Evolutionary conservation across 1,140 invertebrate genomes (phyloP), one percentile per base, ranked within the genome.

Genomic region (Araneus ventricosus): DNA sequence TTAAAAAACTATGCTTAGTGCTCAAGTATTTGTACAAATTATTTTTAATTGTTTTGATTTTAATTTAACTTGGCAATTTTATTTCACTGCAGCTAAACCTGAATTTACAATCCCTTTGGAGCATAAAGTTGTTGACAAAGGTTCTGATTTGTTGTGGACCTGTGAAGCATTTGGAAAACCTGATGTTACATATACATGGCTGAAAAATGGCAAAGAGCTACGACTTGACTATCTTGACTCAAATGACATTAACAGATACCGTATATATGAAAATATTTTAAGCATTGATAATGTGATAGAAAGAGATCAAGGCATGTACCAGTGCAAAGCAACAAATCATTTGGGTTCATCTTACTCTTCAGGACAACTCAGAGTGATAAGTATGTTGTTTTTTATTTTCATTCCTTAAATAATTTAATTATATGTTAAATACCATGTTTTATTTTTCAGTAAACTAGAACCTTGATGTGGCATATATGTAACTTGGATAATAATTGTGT

Each of bases 81-180:
- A 63, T 94, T 94, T 94, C 82, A 94, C 95, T 95, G 84, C 93
- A 97, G 98, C 98, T 93, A 97, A 97, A 93, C 99, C 99, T 6
- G 98, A 98, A 95, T 99, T 99, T 94, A 98, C 98, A 0, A 98
- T 99, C 94, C 98, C 98, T 0, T 95, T 99, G 0, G 96, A 96
- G 45, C 97, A 99, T 95, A 98, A 98, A 95, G 98, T 99, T 94
- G 97, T 99, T 95, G 98, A 99, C 95, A 97, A 97, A 94, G 95
- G 95, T 37, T 97, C 97, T 94, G 97, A 97, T 93, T 95, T 99
- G 2, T 97, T 97, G 0, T 99, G 98, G 97, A 98, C 97, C 59
- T 99, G 99, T 96, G 98, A 99, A 96, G 98, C 98, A 1, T 98
- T 98, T 96, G 98, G 98, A 22, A 98, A 99, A 94, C 99, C 99